Percentiles rank a stretch among this genome's conserved stretches.
Conservation (phyloP, 2,113 vertebrate species). For the Aramus guarauna region DNA sequence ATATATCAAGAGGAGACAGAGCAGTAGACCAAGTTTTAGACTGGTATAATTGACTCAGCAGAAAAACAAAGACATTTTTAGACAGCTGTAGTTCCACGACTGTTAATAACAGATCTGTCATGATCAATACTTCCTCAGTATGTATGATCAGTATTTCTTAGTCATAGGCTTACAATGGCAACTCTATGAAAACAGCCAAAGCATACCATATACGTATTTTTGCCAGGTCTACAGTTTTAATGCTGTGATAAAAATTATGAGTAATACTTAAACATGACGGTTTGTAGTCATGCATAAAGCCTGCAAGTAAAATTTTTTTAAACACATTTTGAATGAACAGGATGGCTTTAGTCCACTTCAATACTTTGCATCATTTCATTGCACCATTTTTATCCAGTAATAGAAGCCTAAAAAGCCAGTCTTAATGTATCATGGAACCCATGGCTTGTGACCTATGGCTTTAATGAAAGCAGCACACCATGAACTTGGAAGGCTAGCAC, state of each 20-base stretch:
- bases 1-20: neutral
- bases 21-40: neutral
- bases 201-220: rapidly evolving
- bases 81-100: neutral
- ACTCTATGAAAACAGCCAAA: neutral
- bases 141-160: neutral
- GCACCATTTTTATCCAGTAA: neutral
- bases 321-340: neutral
- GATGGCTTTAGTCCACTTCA: neutral
- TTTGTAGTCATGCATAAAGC: neutral
- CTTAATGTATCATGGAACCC: neutral
- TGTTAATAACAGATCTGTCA: neutral
- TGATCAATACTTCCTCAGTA: neutral
- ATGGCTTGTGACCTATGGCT: neutral
- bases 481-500: neutral
- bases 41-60: neutral
- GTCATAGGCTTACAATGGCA: neutral
- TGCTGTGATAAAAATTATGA: neutral
- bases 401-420: neutral
- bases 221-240: neutral
- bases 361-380: neutral
- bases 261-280: neutral
- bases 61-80: neutral
- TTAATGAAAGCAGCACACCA: neutral
- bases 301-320: neutral